Conservation (phyloP, 1,140 invertebrate species). For the Colletes gigas region DNA sequence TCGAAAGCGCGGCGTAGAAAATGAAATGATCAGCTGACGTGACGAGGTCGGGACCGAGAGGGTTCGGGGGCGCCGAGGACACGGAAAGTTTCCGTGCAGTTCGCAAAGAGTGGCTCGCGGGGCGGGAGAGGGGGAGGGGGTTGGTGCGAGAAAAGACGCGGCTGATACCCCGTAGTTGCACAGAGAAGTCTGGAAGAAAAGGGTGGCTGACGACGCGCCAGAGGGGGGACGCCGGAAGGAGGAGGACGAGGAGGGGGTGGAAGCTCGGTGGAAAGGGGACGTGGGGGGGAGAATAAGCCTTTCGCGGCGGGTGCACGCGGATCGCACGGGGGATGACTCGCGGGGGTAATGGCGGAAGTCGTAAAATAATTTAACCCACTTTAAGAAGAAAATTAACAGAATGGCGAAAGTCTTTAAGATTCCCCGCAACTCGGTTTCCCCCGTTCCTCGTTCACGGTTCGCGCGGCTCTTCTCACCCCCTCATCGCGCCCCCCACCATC, state of each 20-base stretch:
- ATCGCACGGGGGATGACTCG: slow-evolving; percentile 1
- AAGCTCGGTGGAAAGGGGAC: slow-evolving; percentile 1
- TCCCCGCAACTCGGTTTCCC: slow-evolving; percentile 65
- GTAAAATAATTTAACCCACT: slow-evolving; percentile 79
- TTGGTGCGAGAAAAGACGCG: slow-evolving; percentile 28
- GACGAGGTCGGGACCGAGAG: slow-evolving; percentile 15
- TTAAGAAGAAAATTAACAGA: slow-evolving; percentile 79
- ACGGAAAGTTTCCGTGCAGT: slow-evolving; percentile 43
- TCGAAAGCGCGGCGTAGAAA: slow-evolving; percentile 28
- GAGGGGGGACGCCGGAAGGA: not conserved
- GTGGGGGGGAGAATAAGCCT: slow-evolving; percentile 33
- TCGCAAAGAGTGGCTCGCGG: slow-evolving; percentile 5
- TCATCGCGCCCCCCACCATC: slow-evolving; percentile 43
- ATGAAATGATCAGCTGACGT: slow-evolving; percentile 50
- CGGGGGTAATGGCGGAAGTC: slow-evolving; percentile 61
- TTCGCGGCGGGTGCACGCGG: slow-evolving; percentile 18
- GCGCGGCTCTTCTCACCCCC: slow-evolving; percentile 35
- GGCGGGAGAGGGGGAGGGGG: not conserved
- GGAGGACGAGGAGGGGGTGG: not conserved
- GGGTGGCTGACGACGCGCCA: slow-evolving; percentile 11
- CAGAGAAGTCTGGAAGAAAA: slow-evolving; percentile 27
- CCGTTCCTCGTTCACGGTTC: slow-evolving; percentile 6
- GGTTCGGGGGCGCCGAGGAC: slow-evolving; percentile 2
- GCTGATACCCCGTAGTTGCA: slow-evolving; percentile 29
- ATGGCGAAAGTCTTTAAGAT: slow-evolving; percentile 80